Evolutionary conservation across 2,797 vertebrate genomes (phyloP).

Genomic region (Pseudochirops corinnae): DNA sequence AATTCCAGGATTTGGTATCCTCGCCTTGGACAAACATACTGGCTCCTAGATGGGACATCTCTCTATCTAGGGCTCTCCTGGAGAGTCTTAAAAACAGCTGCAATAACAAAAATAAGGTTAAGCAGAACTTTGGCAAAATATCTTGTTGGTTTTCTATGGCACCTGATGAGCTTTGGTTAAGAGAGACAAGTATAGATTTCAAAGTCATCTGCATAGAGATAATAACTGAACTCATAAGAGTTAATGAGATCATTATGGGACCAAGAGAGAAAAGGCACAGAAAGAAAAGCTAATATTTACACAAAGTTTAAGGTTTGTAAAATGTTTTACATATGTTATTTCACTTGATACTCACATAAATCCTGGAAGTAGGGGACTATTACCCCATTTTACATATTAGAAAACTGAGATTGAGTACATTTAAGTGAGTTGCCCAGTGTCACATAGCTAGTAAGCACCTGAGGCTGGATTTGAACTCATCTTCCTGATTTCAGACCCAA

Average conservation of each 20-base stretch:
- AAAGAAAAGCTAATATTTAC: not conserved
- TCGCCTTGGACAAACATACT: slow-evolving; percentile 18
- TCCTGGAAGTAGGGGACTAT: not conserved
- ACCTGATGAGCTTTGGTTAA: slow-evolving; percentile 65
- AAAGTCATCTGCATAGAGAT: not conserved
- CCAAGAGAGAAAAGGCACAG: not conserved
- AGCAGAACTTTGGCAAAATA: slow-evolving; percentile 57
- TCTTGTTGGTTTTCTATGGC: slow-evolving; percentile 69
- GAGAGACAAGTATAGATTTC: slow-evolving; percentile 35
- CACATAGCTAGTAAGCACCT: not conserved
- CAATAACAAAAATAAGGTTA: slow-evolving; percentile 60
- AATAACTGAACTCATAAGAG: not conserved
- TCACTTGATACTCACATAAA: not conserved
- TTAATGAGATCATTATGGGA: not conserved
- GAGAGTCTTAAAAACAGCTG: slow-evolving; percentile 70
- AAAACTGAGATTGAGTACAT: not conserved
- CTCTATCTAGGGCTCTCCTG: slow-evolving; percentile 54
- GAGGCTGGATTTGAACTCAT: not conserved
- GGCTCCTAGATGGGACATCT: slow-evolving; percentile 40
- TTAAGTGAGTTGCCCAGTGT: not conserved
- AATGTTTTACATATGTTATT: not conserved
- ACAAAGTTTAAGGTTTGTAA: not conserved
- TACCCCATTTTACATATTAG: not conserved
- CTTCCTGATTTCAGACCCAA: not conserved
- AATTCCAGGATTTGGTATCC: slow-evolving; percentile 20